Evolutionary conservation across 2,113 vertebrate species (phyloP).

Genomic region (Lophochroa leadbeateri): DNA sequence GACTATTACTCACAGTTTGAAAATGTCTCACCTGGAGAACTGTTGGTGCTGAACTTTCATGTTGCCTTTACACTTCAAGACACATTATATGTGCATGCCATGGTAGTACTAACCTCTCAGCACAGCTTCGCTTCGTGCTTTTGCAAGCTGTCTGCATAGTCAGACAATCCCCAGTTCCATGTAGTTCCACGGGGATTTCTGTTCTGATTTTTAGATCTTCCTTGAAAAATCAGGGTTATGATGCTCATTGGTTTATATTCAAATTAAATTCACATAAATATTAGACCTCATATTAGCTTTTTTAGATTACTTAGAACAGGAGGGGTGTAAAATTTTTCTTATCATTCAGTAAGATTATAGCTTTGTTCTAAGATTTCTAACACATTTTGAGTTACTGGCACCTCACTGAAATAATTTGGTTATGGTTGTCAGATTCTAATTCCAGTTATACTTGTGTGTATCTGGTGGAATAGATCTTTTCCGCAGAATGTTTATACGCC

Average conservation of each 20-base stretch:
- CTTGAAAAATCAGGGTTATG: background rate
- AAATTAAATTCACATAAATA: background rate
- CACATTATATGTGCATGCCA: background rate
- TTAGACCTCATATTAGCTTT: background rate
- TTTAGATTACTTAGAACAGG: background rate
- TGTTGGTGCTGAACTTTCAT: background rate
- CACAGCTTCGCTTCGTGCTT: background rate
- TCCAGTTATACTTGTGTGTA: background rate
- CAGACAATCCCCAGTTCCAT: background rate
- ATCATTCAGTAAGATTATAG: background rate
- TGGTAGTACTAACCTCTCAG: background rate
- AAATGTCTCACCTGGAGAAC: background rate
- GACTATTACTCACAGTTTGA: background rate
- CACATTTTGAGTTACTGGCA: background rate
- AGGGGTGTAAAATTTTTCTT: background rate
- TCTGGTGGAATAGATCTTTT: background rate
- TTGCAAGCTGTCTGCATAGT: background rate
- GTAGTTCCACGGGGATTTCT: background rate
- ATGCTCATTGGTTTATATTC: background rate
- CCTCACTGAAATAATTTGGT: background rate
- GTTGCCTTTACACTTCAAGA: background rate
- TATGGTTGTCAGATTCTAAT: background rate
- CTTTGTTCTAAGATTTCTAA: background rate
- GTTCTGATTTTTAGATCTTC: background rate
- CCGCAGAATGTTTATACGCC: background rate